These are phyloP conservation scores for Ceratosolen solmsi DNA, from an alignment of 1,140 invertebrate species.

Conservation along the genomic window DNA sequence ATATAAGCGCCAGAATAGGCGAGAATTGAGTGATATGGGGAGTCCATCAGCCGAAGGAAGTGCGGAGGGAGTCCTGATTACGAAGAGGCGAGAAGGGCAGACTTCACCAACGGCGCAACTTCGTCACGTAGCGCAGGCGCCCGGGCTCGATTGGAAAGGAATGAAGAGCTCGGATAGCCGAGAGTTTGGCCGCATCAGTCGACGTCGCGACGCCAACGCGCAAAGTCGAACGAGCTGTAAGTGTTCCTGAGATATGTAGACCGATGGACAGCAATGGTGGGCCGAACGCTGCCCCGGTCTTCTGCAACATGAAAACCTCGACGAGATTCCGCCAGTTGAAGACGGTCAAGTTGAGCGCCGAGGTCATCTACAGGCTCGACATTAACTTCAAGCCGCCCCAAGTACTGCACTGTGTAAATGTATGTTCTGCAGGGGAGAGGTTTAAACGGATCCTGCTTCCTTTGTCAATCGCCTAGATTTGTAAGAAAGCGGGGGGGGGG, in stretches of 20 bases:
- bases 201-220: slow-evolving; percentile 60
- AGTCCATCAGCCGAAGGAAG: too few species aligned
- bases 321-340: slow-evolving; percentile 71
- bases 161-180: neutral
- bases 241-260: slow-evolving; percentile 57
- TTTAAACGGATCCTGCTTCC: too few species aligned
- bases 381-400: slow-evolving; percentile 75
- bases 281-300: slow-evolving; percentile 70
- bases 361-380: slow-evolving; percentile 72
- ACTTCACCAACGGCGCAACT: neutral
- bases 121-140: neutral
- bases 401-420: slow-evolving; percentile 71
- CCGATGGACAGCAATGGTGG: slow-evolving; percentile 69
- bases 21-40: too few species aligned
- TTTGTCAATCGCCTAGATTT: too few species aligned
- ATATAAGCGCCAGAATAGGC: too few species aligned
- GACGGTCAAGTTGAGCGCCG: slow-evolving; percentile 73
- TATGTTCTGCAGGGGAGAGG: neutral
- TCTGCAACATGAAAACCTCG: slow-evolving; percentile 74
- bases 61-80: too few species aligned
- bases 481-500: too few species aligned
- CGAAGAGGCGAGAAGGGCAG: too few species aligned
- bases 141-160: neutral
- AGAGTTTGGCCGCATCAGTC: slow-evolving; percentile 53
- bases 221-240: neutral